Evolutionary conservation across 2,797 vertebrate species (phyloP).

Genomic region (Falco naumanni): DNA sequence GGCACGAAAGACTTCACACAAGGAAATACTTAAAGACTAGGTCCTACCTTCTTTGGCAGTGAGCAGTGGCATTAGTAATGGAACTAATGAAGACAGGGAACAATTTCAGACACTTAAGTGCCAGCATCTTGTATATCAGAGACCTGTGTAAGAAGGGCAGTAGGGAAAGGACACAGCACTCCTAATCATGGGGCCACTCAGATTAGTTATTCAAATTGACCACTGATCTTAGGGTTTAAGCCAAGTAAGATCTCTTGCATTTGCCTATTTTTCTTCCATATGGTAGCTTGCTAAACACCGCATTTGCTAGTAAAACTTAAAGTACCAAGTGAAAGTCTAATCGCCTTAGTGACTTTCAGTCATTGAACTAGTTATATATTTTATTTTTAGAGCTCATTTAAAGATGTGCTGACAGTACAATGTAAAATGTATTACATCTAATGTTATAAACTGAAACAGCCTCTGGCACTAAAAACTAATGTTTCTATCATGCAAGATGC

Average conservation of each 20-base stretch:
- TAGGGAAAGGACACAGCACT: not conserved
- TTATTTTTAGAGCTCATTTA: not conserved
- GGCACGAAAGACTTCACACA: not conserved
- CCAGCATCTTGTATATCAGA: not conserved
- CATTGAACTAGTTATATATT: not conserved
- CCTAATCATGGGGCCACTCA: not conserved
- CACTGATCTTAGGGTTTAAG: not conserved
- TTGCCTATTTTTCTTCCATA: slow-evolving; percentile 26
- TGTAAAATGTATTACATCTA: not conserved
- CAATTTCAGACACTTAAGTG: not conserved
- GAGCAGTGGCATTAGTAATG: not conserved
- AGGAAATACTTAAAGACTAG: not conserved
- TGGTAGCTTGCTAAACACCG: not conserved
- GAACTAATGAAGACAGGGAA: not conserved
- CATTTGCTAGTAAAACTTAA: not conserved
- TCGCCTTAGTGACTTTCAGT: not conserved
- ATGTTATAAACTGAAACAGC: not conserved
- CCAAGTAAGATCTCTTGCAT: not conserved
- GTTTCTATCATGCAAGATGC: not conserved
- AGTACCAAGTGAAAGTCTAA: not conserved
- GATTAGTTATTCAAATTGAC: not conserved
- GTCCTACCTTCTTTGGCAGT: not conserved
- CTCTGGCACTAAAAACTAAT: not conserved
- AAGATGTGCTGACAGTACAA: not conserved
- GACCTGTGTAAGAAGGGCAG: not conserved